phyloP scores from a whole-genome alignment of 2,113 vertebrate species.

The Spilogale gracilis region DNA sequence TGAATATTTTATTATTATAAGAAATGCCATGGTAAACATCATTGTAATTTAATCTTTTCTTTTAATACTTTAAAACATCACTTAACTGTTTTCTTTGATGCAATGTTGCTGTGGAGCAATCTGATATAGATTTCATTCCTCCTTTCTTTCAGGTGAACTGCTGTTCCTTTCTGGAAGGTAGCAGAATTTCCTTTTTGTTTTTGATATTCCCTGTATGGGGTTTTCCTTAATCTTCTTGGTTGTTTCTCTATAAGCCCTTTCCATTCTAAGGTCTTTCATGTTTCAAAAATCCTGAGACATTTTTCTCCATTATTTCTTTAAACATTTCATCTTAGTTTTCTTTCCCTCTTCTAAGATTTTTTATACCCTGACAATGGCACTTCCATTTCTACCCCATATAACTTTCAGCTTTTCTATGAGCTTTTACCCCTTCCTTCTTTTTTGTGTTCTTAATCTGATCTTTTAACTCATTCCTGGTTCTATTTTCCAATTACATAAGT shows the following conservation, averaged over 20 bases:
- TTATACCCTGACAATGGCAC: not conserved
- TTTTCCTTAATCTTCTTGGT: not conserved
- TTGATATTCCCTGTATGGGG: not conserved
- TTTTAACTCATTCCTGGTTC: not conserved
- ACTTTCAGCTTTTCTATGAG: not conserved
- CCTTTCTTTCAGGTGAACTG: not conserved
- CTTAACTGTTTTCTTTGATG: not conserved
- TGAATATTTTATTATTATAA: not conserved
- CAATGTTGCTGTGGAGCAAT: not conserved
- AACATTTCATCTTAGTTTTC: not conserved
- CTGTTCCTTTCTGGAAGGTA: not conserved
- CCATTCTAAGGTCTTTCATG: not conserved
- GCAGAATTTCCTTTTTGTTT: not conserved
- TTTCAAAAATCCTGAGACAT: not conserved
- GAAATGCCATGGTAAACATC: not conserved
- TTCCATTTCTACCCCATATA: not conserved
- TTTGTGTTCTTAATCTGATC: not conserved
- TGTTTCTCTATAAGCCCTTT: not conserved
- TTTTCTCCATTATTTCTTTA: conserved; percentile 45
- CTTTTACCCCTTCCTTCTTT: not conserved
- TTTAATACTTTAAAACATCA: not conserved
- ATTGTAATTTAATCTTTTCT: not conserved
- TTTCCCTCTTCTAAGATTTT: not conserved
- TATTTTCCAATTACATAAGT: not conserved
- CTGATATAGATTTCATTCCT: not conserved